These are phyloP conservation scores for Galerucella pusilla DNA, from an alignment of 2,888 invertebrate species.

Conservation along the genomic window DNA sequence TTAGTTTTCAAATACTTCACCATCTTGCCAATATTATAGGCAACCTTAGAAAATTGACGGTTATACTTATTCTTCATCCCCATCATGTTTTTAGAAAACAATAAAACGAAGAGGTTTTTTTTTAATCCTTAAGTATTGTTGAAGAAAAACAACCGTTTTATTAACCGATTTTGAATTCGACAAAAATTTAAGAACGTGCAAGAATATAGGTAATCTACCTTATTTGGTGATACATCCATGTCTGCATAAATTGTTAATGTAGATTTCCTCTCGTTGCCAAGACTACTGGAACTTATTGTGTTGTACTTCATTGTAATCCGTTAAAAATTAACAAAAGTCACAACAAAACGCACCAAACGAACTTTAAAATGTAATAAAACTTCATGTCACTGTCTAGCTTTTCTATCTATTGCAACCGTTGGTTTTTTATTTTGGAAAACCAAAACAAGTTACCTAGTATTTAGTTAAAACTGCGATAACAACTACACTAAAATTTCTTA, in stretches of 20 bases:
- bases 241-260: conserved; percentile 75
- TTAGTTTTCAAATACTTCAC: no score
- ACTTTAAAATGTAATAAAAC: conserved; percentile 28
- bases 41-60: no score
- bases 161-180: not conserved
- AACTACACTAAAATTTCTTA: conserved; percentile 5
- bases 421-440: conserved; percentile 17
- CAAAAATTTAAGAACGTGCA: not conserved
- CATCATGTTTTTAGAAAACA: no score
- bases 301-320: conserved; percentile 69
- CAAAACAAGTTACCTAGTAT: not conserved
- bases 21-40: no score
- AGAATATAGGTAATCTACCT: conserved; percentile 62
- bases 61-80: no score
- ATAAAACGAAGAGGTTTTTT: no score
- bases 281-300: conserved; percentile 74
- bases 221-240: conserved; percentile 68
- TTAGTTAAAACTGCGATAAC: not conserved
- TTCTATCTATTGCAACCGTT: conserved; percentile 26
- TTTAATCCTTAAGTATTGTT: not conserved
- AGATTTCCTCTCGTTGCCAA: conserved; percentile 75
- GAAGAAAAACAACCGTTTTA: not conserved
- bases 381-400: conserved; percentile 9
- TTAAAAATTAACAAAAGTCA: conserved; percentile 17
- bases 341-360: conserved; percentile 16